A percentile compares a stretch with the other conserved stretches of the same genome.
Conservation (phyloP, 1,140 invertebrate species). For the Laupala kohalensis region DNA sequence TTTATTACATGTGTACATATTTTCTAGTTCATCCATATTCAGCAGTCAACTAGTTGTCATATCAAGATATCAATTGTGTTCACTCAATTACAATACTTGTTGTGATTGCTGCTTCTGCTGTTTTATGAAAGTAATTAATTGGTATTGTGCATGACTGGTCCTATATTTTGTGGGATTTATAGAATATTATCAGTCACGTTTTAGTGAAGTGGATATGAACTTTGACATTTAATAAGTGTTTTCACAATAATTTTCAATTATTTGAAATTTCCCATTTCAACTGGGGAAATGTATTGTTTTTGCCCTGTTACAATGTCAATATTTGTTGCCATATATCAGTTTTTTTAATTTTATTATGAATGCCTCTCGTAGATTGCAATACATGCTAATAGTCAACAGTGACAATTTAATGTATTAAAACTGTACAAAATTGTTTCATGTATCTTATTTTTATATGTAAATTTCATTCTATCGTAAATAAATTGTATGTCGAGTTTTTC, state of each 20-base stretch:
- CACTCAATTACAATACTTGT: too few species aligned
- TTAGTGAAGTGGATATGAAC: background rate
- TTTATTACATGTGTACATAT: too few species aligned
- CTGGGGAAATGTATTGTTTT: background rate
- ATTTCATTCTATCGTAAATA: background rate
- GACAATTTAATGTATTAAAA: background rate
- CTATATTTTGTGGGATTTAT: background rate
- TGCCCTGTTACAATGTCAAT: background rate
- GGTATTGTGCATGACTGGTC: too few species aligned
- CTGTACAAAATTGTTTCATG: background rate
- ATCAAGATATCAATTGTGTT: too few species aligned
- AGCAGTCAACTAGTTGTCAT: too few species aligned
- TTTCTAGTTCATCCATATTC: too few species aligned
- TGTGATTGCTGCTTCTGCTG: too few species aligned
- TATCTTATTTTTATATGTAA: background rate
- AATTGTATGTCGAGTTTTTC: background rate
- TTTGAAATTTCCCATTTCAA: background rate
- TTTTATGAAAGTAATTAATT: too few species aligned
- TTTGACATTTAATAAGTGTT: background rate
- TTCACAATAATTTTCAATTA: background rate
- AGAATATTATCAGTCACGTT: background rate
- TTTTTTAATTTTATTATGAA: background rate
- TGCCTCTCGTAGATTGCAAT: background rate
- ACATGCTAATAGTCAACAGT: background rate
- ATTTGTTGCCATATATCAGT: background rate